phyloP scores from a whole-genome alignment of 2,113 vertebrate genomes.

The Siphamia tubifer region DNA sequence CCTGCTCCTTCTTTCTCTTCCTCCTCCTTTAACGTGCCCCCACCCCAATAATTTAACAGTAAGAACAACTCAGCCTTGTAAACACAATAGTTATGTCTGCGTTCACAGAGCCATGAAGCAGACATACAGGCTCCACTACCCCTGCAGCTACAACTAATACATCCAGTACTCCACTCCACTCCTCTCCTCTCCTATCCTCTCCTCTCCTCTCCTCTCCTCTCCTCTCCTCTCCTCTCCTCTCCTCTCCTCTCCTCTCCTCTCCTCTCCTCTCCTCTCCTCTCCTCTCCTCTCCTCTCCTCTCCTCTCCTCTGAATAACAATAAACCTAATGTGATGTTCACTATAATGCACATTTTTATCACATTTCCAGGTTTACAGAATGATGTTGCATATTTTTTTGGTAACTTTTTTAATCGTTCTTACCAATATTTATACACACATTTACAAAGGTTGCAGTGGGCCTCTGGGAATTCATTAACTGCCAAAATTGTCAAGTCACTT shows the following conservation, averaged over 20 bases:
- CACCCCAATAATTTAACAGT: slow-evolving; percentile 78
- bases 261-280: not conserved
- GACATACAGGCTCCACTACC: slow-evolving; percentile 79
- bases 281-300: not conserved
- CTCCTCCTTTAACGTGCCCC: slow-evolving; percentile 51
- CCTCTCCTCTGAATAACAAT: not conserved
- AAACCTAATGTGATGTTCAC: not conserved
- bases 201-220: not conserved
- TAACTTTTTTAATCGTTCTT: not conserved
- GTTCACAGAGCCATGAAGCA: slow-evolving; percentile 74
- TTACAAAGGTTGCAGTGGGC: not conserved
- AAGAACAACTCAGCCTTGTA: slow-evolving; percentile 80
- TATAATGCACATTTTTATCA: not conserved
- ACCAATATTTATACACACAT: not conserved
- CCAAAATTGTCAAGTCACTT: not conserved
- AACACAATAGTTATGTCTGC: slow-evolving; percentile 81
- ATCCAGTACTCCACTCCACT: not conserved
- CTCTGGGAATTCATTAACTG: not conserved
- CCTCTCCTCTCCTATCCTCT: slow-evolving; percentile 4
- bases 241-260: not conserved
- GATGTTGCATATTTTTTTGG: not conserved
- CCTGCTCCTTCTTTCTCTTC: slow-evolving; percentile 30
- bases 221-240: not conserved
- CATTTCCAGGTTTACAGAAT: not conserved
- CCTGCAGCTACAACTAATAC: slow-evolving; percentile 60